Evolutionary conservation across 2,888 invertebrate species (phyloP).

Genomic region (Athalia cordata): DNA sequence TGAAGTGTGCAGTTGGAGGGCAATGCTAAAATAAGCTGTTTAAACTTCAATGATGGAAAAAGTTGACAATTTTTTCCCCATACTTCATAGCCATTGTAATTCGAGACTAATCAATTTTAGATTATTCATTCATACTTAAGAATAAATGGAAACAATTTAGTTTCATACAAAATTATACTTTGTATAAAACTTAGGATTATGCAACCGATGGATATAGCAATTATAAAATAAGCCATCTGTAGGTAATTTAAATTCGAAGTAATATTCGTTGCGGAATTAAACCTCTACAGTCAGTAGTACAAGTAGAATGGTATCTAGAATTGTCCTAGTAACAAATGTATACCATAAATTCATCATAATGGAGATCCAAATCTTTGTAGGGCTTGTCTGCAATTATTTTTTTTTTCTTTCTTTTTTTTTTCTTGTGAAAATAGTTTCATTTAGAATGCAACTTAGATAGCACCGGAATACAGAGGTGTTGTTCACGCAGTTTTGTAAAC

Average conservation of each 20-base stretch:
- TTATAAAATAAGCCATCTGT: not conserved
- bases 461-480: slow-evolving; percentile 33
- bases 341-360: not conserved
- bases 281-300: not conserved
- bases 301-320: not conserved
- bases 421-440: not conserved
- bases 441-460: slow-evolving; percentile 4
- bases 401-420: not conserved
- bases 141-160: not conserved
- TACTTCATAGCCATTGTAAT: not conserved
- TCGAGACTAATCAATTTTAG: not conserved
- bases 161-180: too few species aligned
- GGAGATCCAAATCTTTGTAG: not conserved
- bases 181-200: too few species aligned
- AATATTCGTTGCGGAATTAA: slow-evolving; percentile 7
- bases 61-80: not conserved
- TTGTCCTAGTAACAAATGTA: not conserved
- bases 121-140: not conserved
- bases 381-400: not conserved
- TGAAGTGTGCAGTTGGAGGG: not conserved
- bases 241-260: not conserved
- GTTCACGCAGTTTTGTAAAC: slow-evolving; percentile 1
- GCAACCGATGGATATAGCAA: slow-evolving; percentile 3
- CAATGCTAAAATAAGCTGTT: not conserved
- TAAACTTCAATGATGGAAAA: not conserved